Conservation (phyloP, 2,797 vertebrate species). For the Microctenopoma steveboyesi region DNA sequence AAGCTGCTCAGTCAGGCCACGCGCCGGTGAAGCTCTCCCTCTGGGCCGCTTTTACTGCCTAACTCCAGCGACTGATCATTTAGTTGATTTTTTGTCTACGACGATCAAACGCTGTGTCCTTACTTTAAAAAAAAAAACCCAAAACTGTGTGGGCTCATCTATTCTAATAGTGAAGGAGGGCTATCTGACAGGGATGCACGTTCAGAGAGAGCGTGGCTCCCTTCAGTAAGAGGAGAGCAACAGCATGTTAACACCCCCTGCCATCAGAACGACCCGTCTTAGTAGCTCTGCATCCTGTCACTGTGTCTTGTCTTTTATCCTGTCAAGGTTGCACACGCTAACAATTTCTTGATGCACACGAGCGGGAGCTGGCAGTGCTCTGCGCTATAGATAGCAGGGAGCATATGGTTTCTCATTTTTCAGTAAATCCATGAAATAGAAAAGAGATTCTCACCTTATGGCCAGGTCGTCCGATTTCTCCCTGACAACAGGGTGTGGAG, state of each 20-base stretch:
- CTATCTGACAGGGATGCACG: slow-evolving; percentile 30
- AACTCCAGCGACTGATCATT: slow-evolving; percentile 44
- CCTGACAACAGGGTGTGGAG: slow-evolving; percentile 85
- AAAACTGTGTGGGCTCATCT: slow-evolving; percentile 20
- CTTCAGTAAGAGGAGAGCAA: slow-evolving; percentile 35
- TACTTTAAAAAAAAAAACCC: slow-evolving; percentile 12
- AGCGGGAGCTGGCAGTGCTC: slow-evolving; percentile 43
- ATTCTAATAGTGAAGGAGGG: slow-evolving; percentile 32
- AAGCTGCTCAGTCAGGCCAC: slow-evolving; percentile 73
- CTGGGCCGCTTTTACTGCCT: slow-evolving; percentile 45
- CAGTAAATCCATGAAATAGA: slow-evolving; percentile 78
- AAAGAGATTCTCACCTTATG: slow-evolving; percentile 91
- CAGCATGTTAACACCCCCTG: slow-evolving; percentile 26
- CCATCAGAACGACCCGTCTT: slow-evolving; percentile 49
- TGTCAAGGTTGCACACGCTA: slow-evolving; percentile 74
- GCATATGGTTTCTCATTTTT: slow-evolving; percentile 65
- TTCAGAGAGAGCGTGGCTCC: slow-evolving; percentile 33
- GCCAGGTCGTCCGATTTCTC: slow-evolving; percentile 98
- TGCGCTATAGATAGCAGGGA: slow-evolving; percentile 51
- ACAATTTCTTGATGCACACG: slow-evolving; percentile 60
- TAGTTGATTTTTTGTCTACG: slow-evolving; percentile 34
- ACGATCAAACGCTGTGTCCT: slow-evolving; percentile 32
- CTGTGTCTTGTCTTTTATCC: slow-evolving; percentile 17
- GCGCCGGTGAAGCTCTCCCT: slow-evolving; percentile 48
- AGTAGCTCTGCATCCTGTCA: slow-evolving; percentile 47